Evolutionary conservation across 2,888 invertebrate species (phyloP).

Genomic region (Platycheirus albimanus): DNA sequence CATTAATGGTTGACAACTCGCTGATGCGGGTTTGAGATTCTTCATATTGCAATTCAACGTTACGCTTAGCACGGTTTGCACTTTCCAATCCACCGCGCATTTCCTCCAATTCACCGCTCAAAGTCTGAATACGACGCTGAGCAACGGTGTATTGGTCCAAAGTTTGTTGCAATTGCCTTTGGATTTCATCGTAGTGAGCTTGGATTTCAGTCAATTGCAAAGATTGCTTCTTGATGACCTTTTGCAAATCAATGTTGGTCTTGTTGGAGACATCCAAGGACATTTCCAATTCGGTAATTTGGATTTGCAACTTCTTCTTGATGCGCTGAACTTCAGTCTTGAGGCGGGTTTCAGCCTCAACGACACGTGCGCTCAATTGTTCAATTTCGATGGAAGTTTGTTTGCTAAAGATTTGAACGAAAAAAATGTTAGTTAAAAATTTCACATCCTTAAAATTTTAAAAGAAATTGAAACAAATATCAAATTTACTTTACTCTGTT

Average conservation of each 20-base stretch:
- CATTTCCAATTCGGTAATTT: constrained; percentile 98
- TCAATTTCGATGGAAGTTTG: constrained; percentile 99
- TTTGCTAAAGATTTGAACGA: constrained; percentile 86
- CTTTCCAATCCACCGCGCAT: constrained; percentile 95
- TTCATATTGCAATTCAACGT: constrained; percentile 94
- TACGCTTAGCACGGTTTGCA: constrained; percentile 96
- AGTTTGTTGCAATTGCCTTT: constrained; percentile 97
- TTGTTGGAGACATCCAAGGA: constrained; percentile 99
- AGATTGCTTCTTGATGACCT: constrained; percentile 98
- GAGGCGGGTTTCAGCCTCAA: constrained; percentile 97
- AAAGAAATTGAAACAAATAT: not conserved
- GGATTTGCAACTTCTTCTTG: constrained; percentile 99
- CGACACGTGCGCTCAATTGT: constrained; percentile 96
- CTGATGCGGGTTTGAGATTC: constrained; percentile 96
- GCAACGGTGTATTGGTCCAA: constrained; percentile 96
- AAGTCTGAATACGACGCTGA: constrained; percentile 94
- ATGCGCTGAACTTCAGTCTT: constrained; percentile 98
- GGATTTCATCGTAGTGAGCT: constrained; percentile 97
- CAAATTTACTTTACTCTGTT: constrained; percentile 24
- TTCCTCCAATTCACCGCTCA: constrained; percentile 98
- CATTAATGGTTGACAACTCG: constrained; percentile 97
- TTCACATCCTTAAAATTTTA: not conserved
- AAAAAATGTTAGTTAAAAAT: not conserved
- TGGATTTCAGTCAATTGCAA: constrained; percentile 95
- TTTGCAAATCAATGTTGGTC: constrained; percentile 98